Evolutionary conservation across 2,888 invertebrate genomes (phyloP), one percentile per base, ranked within the genome.

Genomic region (Hirudinaria manillensis): DNA sequence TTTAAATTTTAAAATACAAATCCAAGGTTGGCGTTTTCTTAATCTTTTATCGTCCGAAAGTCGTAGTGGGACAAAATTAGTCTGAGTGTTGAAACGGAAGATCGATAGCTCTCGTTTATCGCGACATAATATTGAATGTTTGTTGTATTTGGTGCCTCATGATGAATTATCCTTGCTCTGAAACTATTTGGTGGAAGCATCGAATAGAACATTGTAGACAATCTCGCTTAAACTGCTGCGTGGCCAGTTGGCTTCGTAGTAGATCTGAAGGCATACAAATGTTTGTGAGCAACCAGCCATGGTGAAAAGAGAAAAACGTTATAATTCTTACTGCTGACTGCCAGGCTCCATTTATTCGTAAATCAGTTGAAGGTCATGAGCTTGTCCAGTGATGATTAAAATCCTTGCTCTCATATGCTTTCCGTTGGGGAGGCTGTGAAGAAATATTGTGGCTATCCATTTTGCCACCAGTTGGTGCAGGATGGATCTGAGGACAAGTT

Each of bases 401-500:
- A 68, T 68, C 68, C 68, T 68, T 68, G 68, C 68, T 34, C 68
- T 68, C 68, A 68, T 34, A 68, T 34, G 68, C 32, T 19, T 68
- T 36, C 13, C 68, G 21, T 34, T 34, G 16, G 34, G 16, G 29
- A 34, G 36, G 32, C 34, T 68, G 68, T 32, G 36, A 34, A 36
- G 36, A 68, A 36, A 68, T n/a, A 68, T 34, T 13, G 2, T 68
- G 36, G 36, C 68, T 68, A 36, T 32, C 68, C 68, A 68, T 34
- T 68, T 32, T 34, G n/a, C 34, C 13, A 68, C 68, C 68, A 68
- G 68, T 68, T 36, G 68, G 68, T 68, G 29, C 32, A n/a, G 16
- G 36, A n/a, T 68, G 68, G 68, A 34, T 34, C 68, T 68, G 68
- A 68, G 36, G 68, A 36, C 61, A 61, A 45, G 45, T 21, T 29